Evolutionary conservation across 1,140 invertebrate species (phyloP), one percentile per base, ranked within the genome.

Genomic region (Bombus impatiens): DNA sequence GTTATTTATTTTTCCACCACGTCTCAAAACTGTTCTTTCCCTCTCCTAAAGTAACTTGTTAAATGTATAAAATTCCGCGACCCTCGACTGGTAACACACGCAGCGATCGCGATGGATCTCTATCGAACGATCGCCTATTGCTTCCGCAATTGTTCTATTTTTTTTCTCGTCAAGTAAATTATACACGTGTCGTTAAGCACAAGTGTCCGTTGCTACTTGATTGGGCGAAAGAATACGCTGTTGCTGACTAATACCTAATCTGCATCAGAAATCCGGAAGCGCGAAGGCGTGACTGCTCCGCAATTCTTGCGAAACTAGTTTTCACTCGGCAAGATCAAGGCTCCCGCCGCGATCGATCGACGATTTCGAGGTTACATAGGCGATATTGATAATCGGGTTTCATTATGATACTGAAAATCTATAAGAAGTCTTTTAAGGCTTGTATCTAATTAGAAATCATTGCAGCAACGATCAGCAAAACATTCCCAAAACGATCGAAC

Each of bases 271-370:
- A 84, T 68, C 71, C 88, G 88, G 88, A 89, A 89, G 85, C 62
- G 78, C 71, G 72, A 70, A 86, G 84, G 84, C 84, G 78, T 86
- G 80, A 86, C 71, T 40, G 71, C 68, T 80, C 78, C 8, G 78
- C 10, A 40, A 47, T 59, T 86, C 77, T 79, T 83, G 81, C 81
- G 88, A 78, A 78, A 89, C 85, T 89, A 88, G 88, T 89, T 89
- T 78, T 84, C 71, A 65, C 78, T 81, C 53, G 81, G 22, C 85
- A 89, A 89, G 88, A 89, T 89, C 88, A 89, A 89, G 88, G 88
- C 78, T 87, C 37, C 5, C 44, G 78, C 22, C 12, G 35, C 15
- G 71, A 89, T 89, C 84, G 65, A 87, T 89, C 15, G 75, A 10
- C 40, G 67, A 89, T 86, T 83, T 87, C 70, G 70, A 62, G 68